Conservation (phyloP, 2,888 invertebrate genomes). For the Noctua comes region DNA sequence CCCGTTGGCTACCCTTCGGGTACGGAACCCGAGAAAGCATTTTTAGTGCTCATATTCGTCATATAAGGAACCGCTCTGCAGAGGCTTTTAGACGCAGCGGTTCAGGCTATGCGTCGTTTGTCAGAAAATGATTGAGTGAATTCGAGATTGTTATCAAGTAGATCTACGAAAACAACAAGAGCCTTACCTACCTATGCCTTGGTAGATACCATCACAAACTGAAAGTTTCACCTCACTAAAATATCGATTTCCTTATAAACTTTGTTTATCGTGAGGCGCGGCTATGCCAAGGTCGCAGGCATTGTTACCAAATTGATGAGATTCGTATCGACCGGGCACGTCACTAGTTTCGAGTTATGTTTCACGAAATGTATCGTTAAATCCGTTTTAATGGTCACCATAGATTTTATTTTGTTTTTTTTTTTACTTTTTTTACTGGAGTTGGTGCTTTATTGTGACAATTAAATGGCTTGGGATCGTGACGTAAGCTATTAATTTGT, state of each 20-base stretch:
- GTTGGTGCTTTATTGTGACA: conserved; percentile 43
- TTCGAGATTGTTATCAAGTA: neutral
- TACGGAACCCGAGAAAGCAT: neutral
- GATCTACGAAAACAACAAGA: neutral
- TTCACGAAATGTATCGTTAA: conserved; percentile 57
- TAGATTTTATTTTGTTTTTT: conserved; percentile 34
- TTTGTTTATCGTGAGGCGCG: conserved; percentile 57
- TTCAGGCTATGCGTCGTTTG: neutral
- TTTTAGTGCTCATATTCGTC: neutral
- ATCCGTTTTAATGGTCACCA: conserved; percentile 48
- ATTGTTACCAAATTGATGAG: conserved; percentile 62
- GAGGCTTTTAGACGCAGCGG: too few species aligned
- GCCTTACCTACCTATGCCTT: neutral
- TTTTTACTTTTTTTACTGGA: conserved; percentile 39
- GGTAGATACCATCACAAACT: conserved; percentile 23
- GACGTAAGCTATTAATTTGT: conserved; percentile 8
- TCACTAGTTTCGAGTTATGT: conserved; percentile 52
- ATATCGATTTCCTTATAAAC: conserved; percentile 54
- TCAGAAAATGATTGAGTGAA: neutral
- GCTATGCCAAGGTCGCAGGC: conserved; percentile 63
- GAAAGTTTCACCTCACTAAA: conserved; percentile 35
- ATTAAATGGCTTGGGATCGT: conserved; percentile 29
- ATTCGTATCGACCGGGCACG: conserved; percentile 54
- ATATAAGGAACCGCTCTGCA: neutral
- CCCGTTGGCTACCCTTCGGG: too few species aligned